Conservation (phyloP, 2,797 vertebrate genomes). For the Rhabdophis nuchalis region DNA sequence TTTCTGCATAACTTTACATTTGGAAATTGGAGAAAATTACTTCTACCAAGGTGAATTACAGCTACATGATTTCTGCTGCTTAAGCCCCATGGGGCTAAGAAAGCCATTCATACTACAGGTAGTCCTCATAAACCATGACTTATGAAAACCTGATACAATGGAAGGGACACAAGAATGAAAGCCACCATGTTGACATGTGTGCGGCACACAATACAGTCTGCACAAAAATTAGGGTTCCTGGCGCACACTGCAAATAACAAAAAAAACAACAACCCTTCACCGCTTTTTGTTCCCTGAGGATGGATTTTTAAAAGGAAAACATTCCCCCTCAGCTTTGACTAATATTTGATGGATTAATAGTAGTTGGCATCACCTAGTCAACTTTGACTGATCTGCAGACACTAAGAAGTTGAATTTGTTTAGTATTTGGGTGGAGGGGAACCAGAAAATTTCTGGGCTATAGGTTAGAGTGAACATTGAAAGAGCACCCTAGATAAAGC, state of each 20-base stretch:
- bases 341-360: not conserved
- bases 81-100: not conserved
- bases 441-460: not conserved
- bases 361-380: not conserved
- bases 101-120: not conserved
- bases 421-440: not conserved
- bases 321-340: fast-evolving
- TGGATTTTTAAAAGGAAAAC: not conserved
- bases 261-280: not conserved
- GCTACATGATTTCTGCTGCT: not conserved
- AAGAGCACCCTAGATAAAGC: not conserved
- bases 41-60: not conserved
- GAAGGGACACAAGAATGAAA: not conserved
- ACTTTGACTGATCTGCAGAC: not conserved
- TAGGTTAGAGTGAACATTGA: not conserved
- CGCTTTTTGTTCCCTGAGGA: not conserved
- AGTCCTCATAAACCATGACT: not conserved
- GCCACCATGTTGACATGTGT: not conserved
- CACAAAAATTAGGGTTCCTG: not conserved
- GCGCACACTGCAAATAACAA: not conserved
- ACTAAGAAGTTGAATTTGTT: not conserved
- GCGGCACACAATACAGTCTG: not conserved
- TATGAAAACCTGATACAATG: not conserved
- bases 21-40: not conserved
- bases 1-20: not conserved